phyloP scores from a whole-genome alignment of 1,140 invertebrate genomes.

The Aculops lycopersici region DNA sequence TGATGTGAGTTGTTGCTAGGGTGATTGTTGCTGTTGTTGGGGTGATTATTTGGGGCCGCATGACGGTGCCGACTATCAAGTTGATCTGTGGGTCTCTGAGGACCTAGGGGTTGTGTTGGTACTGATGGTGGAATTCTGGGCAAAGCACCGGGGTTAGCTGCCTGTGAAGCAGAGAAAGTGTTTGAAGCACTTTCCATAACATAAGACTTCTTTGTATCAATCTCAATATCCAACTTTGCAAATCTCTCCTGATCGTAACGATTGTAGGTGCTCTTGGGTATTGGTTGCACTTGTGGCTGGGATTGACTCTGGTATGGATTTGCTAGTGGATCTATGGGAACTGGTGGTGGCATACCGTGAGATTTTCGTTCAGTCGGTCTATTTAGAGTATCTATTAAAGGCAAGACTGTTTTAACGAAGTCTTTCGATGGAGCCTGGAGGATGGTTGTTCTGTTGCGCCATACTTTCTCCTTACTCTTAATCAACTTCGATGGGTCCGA shows the following conservation, averaged over 20 bases:
- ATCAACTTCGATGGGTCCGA: slow-evolving; percentile 84
- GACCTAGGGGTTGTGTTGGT: too few species aligned
- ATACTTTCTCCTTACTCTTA: slow-evolving; percentile 64
- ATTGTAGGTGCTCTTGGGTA: slow-evolving; percentile 29
- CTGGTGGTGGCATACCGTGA: background rate
- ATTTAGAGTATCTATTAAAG: slow-evolving; percentile 62
- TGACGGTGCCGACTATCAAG: too few species aligned
- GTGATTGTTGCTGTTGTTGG: background rate
- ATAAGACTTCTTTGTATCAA: slow-evolving; percentile 32
- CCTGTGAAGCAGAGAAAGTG: slow-evolving; percentile 10
- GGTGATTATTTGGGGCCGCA: too few species aligned
- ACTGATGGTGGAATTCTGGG: too few species aligned
- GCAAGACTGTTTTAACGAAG: slow-evolving; percentile 76
- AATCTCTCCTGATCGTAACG: slow-evolving; percentile 95
- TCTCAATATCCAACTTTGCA: slow-evolving; percentile 49
- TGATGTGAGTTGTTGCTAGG: background rate
- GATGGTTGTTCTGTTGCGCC: slow-evolving; percentile 73
- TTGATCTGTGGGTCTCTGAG: too few species aligned
- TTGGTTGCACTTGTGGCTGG: slow-evolving; percentile 5
- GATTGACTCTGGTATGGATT: too few species aligned
- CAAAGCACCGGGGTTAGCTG: slow-evolving; percentile 3
- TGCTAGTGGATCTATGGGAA: background rate
- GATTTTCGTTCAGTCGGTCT: slow-evolving; percentile 17
- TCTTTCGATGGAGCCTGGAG: slow-evolving; percentile 41
- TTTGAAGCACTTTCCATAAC: slow-evolving; percentile 6